phyloP scores from a whole-genome alignment of 1,140 invertebrate species.

The Zaprionus ornatus region DNA sequence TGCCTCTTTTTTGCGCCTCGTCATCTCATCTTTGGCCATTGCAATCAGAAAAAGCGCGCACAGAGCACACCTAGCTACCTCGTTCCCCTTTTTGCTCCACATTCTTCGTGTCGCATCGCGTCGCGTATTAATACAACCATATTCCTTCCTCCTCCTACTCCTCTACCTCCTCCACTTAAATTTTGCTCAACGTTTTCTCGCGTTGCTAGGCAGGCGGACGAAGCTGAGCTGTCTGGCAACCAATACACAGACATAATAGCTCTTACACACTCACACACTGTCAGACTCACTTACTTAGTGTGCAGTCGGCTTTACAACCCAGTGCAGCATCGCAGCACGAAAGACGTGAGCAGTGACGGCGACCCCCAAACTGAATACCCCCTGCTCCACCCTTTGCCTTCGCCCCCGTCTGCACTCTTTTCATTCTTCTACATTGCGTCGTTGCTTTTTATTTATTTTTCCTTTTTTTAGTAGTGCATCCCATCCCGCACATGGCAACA shows the following conservation, averaged over 20 bases:
- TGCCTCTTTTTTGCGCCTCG: conserved; percentile 48
- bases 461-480: conserved; percentile 35
- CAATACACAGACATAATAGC: conserved; percentile 12
- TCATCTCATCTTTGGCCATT: conserved; percentile 70
- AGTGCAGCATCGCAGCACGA: conserved; percentile 34
- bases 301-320: conserved; percentile 66
- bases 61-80: conserved; percentile 25
- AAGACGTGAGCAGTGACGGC: conserved; percentile 28
- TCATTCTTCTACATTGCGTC: conserved; percentile 65
- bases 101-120: conserved; percentile 13
- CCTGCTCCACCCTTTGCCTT: conserved; percentile 29
- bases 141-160: conserved; percentile 11
- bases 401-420: conserved; percentile 51
- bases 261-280: conserved; percentile 6
- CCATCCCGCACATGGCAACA: conserved; percentile 46
- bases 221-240: background rate
- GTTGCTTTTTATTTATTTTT: conserved; percentile 39
- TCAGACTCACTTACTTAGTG: conserved; percentile 19
- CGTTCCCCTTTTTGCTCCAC: background rate
- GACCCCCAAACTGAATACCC: conserved; percentile 58
- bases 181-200: conserved; percentile 59
- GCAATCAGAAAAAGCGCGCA: conserved; percentile 57
- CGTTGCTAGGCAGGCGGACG: conserved; percentile 57
- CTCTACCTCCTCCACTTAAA: conserved; percentile 1
- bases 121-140: conserved; percentile 18